Base-by-base conservation (phyloP, 2,797 vertebrate species). In the Acipenser transmontanus region DNA sequence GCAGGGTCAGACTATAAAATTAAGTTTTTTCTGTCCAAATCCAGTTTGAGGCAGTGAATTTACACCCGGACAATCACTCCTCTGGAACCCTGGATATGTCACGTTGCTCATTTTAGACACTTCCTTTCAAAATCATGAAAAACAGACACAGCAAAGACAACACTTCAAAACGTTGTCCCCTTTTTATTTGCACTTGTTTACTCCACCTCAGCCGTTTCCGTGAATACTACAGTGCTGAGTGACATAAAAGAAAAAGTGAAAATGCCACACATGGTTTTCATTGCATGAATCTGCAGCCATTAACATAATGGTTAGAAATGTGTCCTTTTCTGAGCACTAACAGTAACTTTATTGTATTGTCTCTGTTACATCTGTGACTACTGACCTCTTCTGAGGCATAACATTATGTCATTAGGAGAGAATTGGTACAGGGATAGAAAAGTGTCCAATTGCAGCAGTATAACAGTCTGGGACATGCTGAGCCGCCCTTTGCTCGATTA, bases 91-190 rank as follows among this genome's bases (percentile, higher is more conserved):
- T 34, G 34, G 4, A 34, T 34, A 54, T 61, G 68, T 72, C 59
- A 71, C 68, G 9, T 74, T 67, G 67, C 63, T 67, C 74, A 73
- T 70, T 73, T 71, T 69, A 65, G 52, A 79, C 74, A 85, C 81
- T 86, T 86, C 81, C 82, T 73, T 71, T 74, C 75, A 76, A 73
- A 72, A 87, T 88, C 82, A 62, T 85, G 85, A 86, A 87, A 82
- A 67, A 71, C 80, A 73, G 66, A 79, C 74, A 77, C 64, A 13
- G 64, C 80, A 77, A 76, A 63, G 72, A 82, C 82, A 89, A 84
- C 80, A 77, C 70, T 78, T 67, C 20, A 67, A 62, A 83, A 73
- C 52, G 68, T 75, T 63, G 56, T 75, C 73, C 34, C 34, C 34
- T 34, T 34, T 34, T 34, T 69, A 69, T 73, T 72, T 73, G 68